These are phyloP conservation scores for Scaptodrosophila latifasciaeformis DNA, from an alignment of 2,888 invertebrate species.

Conservation along the genomic window DNA sequence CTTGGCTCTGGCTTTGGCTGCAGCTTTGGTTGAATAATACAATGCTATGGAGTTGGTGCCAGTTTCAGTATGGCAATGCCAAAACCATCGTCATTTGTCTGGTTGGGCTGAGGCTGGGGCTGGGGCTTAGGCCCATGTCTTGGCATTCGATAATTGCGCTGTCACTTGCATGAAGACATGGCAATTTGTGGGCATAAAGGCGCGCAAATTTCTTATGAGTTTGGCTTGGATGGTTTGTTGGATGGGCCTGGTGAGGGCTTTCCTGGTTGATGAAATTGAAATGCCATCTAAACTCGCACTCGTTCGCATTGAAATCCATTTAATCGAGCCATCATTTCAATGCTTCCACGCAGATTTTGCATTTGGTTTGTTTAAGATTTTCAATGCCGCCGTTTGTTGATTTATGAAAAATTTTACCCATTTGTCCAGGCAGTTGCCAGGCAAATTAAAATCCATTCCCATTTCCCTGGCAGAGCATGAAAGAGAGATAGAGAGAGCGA, in stretches of 20 bases:
- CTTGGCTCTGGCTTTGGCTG: slow-evolving; percentile 12
- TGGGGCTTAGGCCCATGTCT: slow-evolving; percentile 4
- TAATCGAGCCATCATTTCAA: slow-evolving; percentile 61
- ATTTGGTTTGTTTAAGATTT: not conserved
- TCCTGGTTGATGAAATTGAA: slow-evolving; percentile 57
- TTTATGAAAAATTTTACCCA: slow-evolving; percentile 53
- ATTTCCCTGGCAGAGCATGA: too few relatives aligned
- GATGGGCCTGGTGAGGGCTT: slow-evolving; percentile 31
- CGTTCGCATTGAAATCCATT: slow-evolving; percentile 59
- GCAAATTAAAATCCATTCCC: slow-evolving; percentile 60
- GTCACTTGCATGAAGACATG: slow-evolving; percentile 67
- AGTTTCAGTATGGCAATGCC: slow-evolving; percentile 1
- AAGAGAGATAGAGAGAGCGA: too few relatives aligned
- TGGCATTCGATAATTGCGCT: slow-evolving; percentile 60
- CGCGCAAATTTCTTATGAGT: slow-evolving; percentile 66
- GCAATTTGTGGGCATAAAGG: slow-evolving; percentile 68
- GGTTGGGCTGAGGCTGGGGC: not conserved
- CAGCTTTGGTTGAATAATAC: slow-evolving; percentile 8
- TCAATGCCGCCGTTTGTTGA: slow-evolving; percentile 47
- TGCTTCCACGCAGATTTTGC: not conserved
- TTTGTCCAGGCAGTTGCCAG: slow-evolving; percentile 7
- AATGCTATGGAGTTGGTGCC: not conserved
- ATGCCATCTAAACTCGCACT: slow-evolving; percentile 39
- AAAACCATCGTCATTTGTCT: not conserved
- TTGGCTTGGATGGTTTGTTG: too few relatives aligned